Evolutionary conservation across 2,888 invertebrate species (phyloP).

Genomic region (Brachyptera putata): DNA sequence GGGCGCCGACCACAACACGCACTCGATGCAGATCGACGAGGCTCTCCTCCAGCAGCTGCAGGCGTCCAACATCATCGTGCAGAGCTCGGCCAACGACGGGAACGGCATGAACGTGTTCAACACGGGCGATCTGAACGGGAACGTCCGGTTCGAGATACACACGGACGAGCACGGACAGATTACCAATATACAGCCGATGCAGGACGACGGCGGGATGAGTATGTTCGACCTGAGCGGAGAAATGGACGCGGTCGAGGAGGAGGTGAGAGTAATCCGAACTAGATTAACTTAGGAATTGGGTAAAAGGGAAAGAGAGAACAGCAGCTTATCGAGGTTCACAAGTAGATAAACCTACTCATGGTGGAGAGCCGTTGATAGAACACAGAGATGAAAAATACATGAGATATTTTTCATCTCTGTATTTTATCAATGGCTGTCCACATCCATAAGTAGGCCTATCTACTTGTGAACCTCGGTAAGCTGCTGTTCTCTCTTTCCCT

Average conservation of each 20-base stretch:
- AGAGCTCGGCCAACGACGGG: constrained; percentile 34
- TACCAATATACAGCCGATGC: constrained; percentile 28
- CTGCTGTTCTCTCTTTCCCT: no score
- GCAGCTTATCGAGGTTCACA: no score
- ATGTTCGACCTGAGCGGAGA: constrained; percentile 3
- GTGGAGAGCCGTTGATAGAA: no score
- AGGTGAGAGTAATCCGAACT: no score
- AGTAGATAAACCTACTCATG: no score
- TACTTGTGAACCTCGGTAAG: no score
- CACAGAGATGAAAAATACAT: no score
- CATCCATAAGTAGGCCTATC: no score
- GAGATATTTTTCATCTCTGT: no score
- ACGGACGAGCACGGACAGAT: constrained; percentile 33
- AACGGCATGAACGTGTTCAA: background rate
- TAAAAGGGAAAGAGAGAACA: no score
- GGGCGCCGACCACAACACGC: constrained; percentile 39
- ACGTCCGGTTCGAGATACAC: constrained; percentile 30
- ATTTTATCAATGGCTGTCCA: no score
- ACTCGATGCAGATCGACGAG: constrained; percentile 48
- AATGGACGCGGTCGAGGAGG: background rate
- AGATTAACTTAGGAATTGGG: no score
- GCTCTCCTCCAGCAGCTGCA: constrained; percentile 44
- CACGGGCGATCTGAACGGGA: constrained; percentile 4
- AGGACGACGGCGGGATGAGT: constrained; percentile 3
- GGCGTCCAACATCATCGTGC: constrained; percentile 41